Evolutionary conservation across 2,888 invertebrate genomes (phyloP).

Genomic region (Chymomyza amoena): DNA sequence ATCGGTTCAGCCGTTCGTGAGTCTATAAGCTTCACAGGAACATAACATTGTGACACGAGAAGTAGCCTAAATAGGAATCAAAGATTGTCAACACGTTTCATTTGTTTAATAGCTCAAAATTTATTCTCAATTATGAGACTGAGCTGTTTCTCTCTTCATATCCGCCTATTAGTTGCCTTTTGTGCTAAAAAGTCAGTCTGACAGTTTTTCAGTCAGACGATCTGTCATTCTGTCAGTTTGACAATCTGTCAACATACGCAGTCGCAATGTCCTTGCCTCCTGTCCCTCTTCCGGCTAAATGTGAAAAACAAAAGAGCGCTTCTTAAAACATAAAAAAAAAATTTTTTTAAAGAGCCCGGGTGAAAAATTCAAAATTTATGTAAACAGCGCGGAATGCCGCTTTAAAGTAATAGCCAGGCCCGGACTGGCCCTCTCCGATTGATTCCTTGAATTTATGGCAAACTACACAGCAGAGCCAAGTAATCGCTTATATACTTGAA

Average conservation of each 20-base stretch:
- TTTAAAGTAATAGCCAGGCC: conserved; percentile 35
- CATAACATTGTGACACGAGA: no score
- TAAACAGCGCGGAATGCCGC: conserved; percentile 39
- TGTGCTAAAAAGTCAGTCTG: neutral
- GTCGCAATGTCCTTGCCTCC: neutral
- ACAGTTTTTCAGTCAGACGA: neutral
- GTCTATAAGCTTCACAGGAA: no score
- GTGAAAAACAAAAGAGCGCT: conserved; percentile 13
- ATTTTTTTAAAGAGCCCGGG: conserved; percentile 28
- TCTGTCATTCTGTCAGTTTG: conserved; percentile 23
- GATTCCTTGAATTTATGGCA: conserved; percentile 33
- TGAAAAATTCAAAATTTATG: conserved; percentile 64
- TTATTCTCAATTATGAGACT: neutral
- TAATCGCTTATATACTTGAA: neutral
- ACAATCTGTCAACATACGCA: conserved; percentile 8
- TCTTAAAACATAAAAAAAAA: conserved; percentile 41
- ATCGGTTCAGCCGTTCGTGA: no score
- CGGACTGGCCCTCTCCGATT: conserved; percentile 5
- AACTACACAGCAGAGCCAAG: conserved; percentile 37
- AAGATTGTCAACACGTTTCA: neutral
- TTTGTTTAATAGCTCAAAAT: conserved; percentile 4
- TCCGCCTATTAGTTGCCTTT: conserved; percentile 14
- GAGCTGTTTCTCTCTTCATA: neutral
- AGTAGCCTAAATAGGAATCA: neutral
- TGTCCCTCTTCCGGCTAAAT: neutral